phyloP scores from a whole-genome alignment of 2,888 invertebrate species.

The Clostera curtula region DNA sequence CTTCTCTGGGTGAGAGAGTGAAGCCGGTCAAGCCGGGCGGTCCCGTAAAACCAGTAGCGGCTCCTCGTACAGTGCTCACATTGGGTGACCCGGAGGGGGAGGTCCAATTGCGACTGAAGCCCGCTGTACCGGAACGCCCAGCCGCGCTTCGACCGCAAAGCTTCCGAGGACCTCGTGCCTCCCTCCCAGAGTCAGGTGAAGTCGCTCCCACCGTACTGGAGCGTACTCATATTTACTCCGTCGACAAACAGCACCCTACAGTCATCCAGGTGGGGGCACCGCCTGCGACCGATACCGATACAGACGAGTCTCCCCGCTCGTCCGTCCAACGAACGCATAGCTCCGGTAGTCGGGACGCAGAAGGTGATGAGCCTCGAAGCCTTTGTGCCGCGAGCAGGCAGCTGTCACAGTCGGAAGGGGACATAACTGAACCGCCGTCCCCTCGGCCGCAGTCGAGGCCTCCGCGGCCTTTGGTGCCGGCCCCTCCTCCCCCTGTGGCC shows the following conservation, averaged over 20 bases:
- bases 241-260: constrained; percentile 84
- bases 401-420: constrained; percentile 76
- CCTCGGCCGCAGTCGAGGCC: constrained; percentile 47
- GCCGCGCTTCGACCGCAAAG: constrained; percentile 78
- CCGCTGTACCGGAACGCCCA: constrained; percentile 87
- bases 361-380: constrained; percentile 52
- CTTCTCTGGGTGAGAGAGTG: constrained; percentile 36
- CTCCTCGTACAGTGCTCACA: constrained; percentile 58
- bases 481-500: constrained; percentile 46
- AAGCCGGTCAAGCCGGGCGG: constrained; percentile 10
- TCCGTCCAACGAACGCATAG: constrained; percentile 66
- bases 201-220: constrained; percentile 72
- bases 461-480: constrained; percentile 44
- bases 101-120: constrained; percentile 79
- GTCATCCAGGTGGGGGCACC: constrained; percentile 73
- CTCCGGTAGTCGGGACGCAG: constrained; percentile 59
- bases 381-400: constrained; percentile 55
- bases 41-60: constrained; percentile 69
- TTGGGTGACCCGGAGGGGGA: constrained; percentile 29
- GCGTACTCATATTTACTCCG: constrained; percentile 81
- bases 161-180: constrained; percentile 59
- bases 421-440: constrained; percentile 71
- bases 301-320: constrained; percentile 40
- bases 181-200: constrained; percentile 32
- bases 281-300: constrained; percentile 15